Base-by-base conservation (phyloP, 2,888 invertebrate genomes). In the Clusia tigrina region DNA sequence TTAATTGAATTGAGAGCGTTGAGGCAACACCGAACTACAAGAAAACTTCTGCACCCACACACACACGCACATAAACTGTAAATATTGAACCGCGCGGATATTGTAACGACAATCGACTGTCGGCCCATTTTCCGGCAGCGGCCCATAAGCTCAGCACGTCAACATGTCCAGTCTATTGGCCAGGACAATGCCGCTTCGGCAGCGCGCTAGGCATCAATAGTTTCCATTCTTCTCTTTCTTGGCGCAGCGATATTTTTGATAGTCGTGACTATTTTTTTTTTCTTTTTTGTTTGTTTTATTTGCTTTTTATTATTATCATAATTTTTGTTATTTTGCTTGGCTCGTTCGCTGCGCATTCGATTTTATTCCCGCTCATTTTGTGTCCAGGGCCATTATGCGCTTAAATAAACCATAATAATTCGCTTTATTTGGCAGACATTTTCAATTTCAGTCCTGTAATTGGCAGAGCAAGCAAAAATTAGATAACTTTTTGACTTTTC, bases 1-100 rank as follows among this genome's bases (percentile, higher is more conserved):
- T 22, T 48, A 48, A 48, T 48, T 48, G 48, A 48, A 48, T 48
- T 48, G 48, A 48, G n/a, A n/a, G n/a, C n/a, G n/a, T n/a, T n/a
- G n/a, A n/a, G n/a, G n/a, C n/a, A n/a, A n/a, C n/a, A n/a, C n/a
- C n/a, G n/a, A n/a, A n/a, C n/a, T n/a, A n/a, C n/a, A n/a, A n/a
- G n/a, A n/a, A n/a, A n/a, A 6, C 32, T 32, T 9, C 32, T 9
- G 48, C 48, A 15, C 18, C 3, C 9, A 15, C 48, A 20, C 22
- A n/a, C n/a, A n/a, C n/a, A n/a, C n/a, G n/a, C n/a, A n/a, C n/a
- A n/a, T n/a, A n/a, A n/a, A n/a, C n/a, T n/a, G n/a, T n/a, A n/a
- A n/a, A n/a, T n/a, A n/a, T n/a, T n/a, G n/a, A n/a, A n/a, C n/a
- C n/a, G n/a, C n/a, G n/a, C n/a, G n/a, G n/a, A n/a, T n/a, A n/a